Evolutionary conservation across 2,797 vertebrate species (phyloP), one percentile per base, ranked within the genome.

Genomic region (Botia almorhae): DNA sequence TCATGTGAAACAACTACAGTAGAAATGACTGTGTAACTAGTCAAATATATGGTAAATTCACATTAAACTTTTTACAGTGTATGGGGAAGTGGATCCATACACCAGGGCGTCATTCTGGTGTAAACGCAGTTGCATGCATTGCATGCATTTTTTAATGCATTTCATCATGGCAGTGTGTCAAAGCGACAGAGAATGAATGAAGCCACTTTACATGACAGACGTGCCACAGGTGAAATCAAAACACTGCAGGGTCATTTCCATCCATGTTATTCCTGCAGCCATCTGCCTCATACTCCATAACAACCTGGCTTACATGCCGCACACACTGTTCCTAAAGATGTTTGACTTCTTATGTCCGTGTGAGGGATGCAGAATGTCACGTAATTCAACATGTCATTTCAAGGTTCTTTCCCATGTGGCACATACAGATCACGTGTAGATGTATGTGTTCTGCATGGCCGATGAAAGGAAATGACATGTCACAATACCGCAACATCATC

Each of bases 231-330:
- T 26, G 16, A 77, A 58, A 23, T 65, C 61, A 76, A 43, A 36
- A 69, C 39, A 61, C 67, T 17, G 16, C 17, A 36, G 33, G 29
- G 63, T 13, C 33, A 6, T n/a, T 64, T 65, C 50, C 58, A 69
- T 64, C 53, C 29, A 78, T 21, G 29, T 46, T 55, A 55, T 72
- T 61, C 10, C 48, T 65, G 23, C 16, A 72, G 21, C 48, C 48
- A 80, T 72, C 60, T 80, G 69, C 48, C 60, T 43, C 7, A 65
- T 60, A 80, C 69, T 61, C 23, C n/a, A 63, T 63, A 39, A 78
- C 56, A 71, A 71, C n/a, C 43, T 61, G n/a, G n/a, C 68, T 7
- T 61, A n/a, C 43, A 78, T 7, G 53, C 67, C 33, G 23, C 26
- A 36, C 60, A 61, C 17, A 48, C 51, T 63, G 70, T 61, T 69